Evolutionary conservation across 1,140 invertebrate genomes (phyloP), one percentile per base, ranked within the genome.

Genomic region (Venustaconcha ellipsiformis): DNA sequence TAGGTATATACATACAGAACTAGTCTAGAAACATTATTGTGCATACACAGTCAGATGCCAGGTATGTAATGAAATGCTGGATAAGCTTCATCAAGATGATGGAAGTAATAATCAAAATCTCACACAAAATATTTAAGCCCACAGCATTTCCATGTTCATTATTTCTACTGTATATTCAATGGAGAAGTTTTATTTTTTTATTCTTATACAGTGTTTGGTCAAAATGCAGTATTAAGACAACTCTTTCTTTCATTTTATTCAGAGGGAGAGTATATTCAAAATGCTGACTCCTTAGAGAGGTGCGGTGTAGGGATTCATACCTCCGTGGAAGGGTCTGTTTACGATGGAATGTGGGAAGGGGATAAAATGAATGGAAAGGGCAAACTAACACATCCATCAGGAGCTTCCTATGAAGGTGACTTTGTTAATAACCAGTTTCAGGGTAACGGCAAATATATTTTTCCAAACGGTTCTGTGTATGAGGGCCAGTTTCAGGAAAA

Each of bases 351-450:
- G 14, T 90, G 89, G 89, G 68, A 65, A 2, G 71, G 80, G 14
- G 90, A 90, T 73, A 88, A 87, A 57, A 89, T 90, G 88, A 87
- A 86, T 70, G 89, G 89, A 55, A 23, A 74, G 15, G 89, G 89
- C 14, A 84, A 76, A 67, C 69, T 90, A 17, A 78, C 70, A 14
- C 85, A 88, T 71, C 82, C 86, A 15, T 84, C 86, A 11, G 86
- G 85, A 30, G 83, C 87, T 18, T 30, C 70, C 6, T 90, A 89
- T 78, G 82, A 88, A 67, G 89, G 89, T 63, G 79, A 82, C 15
- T 90, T 90, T 82, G 78, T 84, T 6, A 84, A 88, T 72, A 89
- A 89, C 74, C 83, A 90, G 74, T 90, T 90, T 79, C 83, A 90
- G 74, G 90, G 89, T 11, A 67, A 56, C 26, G 90, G 90, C 72